These are phyloP conservation scores for Rhinopomastus cyanomelas DNA, from an alignment of 2,113 vertebrate species.

Conservation along the genomic window DNA sequence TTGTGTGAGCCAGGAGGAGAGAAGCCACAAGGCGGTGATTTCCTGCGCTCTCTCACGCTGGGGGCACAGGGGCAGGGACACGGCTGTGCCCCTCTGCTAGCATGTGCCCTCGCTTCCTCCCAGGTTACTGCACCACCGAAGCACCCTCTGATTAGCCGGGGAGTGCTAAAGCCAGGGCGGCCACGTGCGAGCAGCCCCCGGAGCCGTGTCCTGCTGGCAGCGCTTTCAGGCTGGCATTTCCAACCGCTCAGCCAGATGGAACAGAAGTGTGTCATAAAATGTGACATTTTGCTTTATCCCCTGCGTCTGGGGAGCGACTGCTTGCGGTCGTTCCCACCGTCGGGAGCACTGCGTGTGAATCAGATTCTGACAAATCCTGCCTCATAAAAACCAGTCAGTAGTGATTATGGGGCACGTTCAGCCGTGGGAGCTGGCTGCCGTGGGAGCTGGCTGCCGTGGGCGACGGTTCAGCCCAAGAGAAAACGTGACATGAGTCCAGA, in stretches of 20 bases:
- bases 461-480: not conserved
- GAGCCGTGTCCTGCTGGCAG: slow-evolving; percentile 43
- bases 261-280: slow-evolving; percentile 74
- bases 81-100: not conserved
- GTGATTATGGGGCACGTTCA: slow-evolving; percentile 17
- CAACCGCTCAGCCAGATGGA: slow-evolving; percentile 74
- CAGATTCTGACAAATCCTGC: not conserved
- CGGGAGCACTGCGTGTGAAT: not conserved
- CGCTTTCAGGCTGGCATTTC: slow-evolving; percentile 71
- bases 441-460: not conserved
- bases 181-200: not conserved
- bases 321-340: slow-evolving; percentile 57
- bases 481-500: not conserved
- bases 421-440: not conserved
- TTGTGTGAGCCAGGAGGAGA: not conserved
- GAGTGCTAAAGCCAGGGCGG: not conserved
- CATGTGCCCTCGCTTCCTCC: not conserved
- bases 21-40: not conserved
- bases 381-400: slow-evolving; percentile 29
- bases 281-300: slow-evolving; percentile 76
- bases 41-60: not conserved
- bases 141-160: not conserved
- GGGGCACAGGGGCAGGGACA: not conserved
- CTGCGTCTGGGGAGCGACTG: slow-evolving; percentile 70
- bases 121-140: not conserved